Evolutionary conservation across 2,888 invertebrate genomes (phyloP).

Genomic region (Carabus problematicus): DNA sequence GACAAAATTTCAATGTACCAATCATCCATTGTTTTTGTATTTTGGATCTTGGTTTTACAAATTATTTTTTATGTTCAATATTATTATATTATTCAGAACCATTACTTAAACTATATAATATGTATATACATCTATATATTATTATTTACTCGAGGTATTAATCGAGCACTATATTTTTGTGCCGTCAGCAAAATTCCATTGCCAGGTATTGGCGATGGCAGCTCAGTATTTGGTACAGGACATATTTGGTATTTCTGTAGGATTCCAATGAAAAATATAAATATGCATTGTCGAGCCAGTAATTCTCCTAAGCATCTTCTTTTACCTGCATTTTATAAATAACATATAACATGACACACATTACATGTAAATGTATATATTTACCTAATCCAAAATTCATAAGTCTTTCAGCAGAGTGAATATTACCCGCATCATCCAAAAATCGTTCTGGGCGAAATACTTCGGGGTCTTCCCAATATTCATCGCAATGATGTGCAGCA

Average conservation of each 20-base stretch:
- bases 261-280: slow-evolving; percentile 67
- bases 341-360: background rate
- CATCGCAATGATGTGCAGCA: slow-evolving; percentile 65
- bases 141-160: too few species aligned
- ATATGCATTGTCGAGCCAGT: slow-evolving; percentile 67
- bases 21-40: too few species aligned
- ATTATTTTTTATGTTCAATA: too few species aligned
- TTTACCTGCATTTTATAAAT: slow-evolving; percentile 60
- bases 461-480: slow-evolving; percentile 68
- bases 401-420: slow-evolving; percentile 52
- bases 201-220: slow-evolving; percentile 59
- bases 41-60: too few species aligned
- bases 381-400: slow-evolving; percentile 59
- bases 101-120: background rate
- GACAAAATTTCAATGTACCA: too few species aligned
- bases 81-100: background rate
- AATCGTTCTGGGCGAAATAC: slow-evolving; percentile 71
- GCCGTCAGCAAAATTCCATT: slow-evolving; percentile 66
- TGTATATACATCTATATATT: slow-evolving; percentile 18
- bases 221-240: slow-evolving; percentile 55
- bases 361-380: too few species aligned
- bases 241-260: slow-evolving; percentile 65
- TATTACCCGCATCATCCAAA: slow-evolving; percentile 56
- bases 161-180: slow-evolving; percentile 60
- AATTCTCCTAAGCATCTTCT: slow-evolving; percentile 72